phyloP scores from a whole-genome alignment of 35 echinoderm and acorn worm species.

The Amphiura filiformis region DNA sequence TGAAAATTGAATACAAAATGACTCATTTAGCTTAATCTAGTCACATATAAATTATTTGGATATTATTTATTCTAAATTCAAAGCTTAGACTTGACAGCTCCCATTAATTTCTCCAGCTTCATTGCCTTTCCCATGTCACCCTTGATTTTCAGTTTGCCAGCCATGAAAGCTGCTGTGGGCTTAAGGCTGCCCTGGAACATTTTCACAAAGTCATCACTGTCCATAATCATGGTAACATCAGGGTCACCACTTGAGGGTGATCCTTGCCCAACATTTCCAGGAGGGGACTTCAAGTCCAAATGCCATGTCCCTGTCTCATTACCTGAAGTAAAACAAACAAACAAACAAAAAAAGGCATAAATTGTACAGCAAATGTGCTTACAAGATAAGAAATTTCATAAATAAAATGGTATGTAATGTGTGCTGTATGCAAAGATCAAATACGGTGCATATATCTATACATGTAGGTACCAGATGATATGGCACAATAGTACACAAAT shows the following conservation, averaged over 20 bases:
- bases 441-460: too few species aligned
- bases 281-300: slow-evolving; percentile 78
- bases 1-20: too few species aligned
- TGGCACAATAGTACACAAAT: too few species aligned
- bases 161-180: slow-evolving; percentile 90
- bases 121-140: slow-evolving; percentile 96
- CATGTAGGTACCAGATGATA: too few species aligned
- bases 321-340: slow-evolving; percentile 57
- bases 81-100: neutral
- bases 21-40: too few species aligned
- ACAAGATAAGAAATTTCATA: too few species aligned
- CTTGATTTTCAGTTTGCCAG: slow-evolving; percentile 95
- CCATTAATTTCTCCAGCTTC: slow-evolving; percentile 93
- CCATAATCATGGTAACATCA: slow-evolving; percentile 69
- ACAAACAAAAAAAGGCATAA: too few species aligned
- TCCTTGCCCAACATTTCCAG: slow-evolving; percentile 58
- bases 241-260: slow-evolving; percentile 21
- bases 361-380: too few species aligned
- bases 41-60: too few species aligned
- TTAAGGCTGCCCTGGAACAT: slow-evolving; percentile 95
- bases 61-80: too few species aligned
- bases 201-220: slow-evolving; percentile 79
- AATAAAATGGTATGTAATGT: too few species aligned
- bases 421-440: too few species aligned
- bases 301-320: slow-evolving; percentile 62